phyloP scores from a whole-genome alignment of 92 coral and sea anemone species.

The Paramuricea clavata region DNA sequence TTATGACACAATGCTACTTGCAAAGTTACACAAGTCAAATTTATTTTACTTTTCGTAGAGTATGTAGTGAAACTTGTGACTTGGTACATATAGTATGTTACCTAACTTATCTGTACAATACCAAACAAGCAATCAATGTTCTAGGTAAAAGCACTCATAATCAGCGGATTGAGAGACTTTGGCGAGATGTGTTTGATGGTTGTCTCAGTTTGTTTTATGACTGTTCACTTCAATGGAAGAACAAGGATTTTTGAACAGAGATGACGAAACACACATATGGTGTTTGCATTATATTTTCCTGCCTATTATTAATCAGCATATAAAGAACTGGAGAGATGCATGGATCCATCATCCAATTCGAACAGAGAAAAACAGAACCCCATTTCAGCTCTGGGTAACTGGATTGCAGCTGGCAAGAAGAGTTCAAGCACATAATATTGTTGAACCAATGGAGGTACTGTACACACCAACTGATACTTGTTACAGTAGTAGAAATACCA shows the following conservation, averaged over 20 bases:
- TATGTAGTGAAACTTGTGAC: no score
- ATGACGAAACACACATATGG: conserved; percentile 70
- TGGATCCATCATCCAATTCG: conserved; percentile 70
- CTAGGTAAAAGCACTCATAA: conserved; percentile 78
- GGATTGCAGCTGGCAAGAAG: conserved; percentile 43
- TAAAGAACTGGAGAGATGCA: conserved; percentile 71
- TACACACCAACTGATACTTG: no score
- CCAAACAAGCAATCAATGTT: no score
- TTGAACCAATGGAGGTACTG: conserved; percentile 10
- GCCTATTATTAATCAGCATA: conserved; percentile 58
- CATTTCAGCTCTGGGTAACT: conserved; percentile 72
- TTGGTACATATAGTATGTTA: no score
- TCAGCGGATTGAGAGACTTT: conserved; percentile 67
- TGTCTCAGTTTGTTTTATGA: no score
- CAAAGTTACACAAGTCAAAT: no score
- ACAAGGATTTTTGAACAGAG: conserved; percentile 51
- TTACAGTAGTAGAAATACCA: no score
- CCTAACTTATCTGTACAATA: no score
- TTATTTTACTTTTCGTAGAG: no score
- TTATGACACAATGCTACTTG: no score
- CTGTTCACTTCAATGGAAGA: conserved; percentile 49
- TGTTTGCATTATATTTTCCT: conserved; percentile 68
- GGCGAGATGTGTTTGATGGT: conserved; percentile 64
- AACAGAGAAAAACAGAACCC: conserved; percentile 54
- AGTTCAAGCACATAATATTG: background rate